Conservation (phyloP, 2,888 invertebrate species). For the Trisateles emortualis region DNA sequence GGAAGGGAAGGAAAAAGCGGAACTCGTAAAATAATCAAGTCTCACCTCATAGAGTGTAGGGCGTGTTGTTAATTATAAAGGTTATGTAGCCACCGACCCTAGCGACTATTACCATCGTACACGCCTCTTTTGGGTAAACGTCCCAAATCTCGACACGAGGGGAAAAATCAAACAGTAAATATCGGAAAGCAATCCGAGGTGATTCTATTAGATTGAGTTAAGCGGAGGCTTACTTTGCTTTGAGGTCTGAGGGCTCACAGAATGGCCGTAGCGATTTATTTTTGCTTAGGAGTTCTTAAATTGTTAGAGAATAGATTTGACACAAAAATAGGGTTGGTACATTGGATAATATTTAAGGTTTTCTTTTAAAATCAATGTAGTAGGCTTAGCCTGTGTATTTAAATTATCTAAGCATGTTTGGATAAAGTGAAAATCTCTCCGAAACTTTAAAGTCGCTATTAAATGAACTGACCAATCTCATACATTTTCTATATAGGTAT, state of each 20-base stretch:
- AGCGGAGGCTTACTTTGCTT: conserved; percentile 67
- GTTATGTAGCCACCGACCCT: conserved; percentile 75
- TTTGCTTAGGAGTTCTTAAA: conserved; percentile 43
- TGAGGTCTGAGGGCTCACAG: conserved; percentile 60
- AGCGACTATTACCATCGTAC: conserved; percentile 73
- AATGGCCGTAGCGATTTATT: conserved; percentile 57
- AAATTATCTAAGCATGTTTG: background rate
- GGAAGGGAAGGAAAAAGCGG: conserved; percentile 44
- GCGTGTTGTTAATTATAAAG: conserved; percentile 76
- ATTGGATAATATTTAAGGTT: background rate
- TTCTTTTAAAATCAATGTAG: background rate
- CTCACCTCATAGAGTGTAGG: conserved; percentile 48
- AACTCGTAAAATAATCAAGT: conserved; percentile 58
- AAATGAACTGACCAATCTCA: too few species aligned
- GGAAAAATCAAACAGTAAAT: conserved; percentile 85
- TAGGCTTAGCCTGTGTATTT: background rate
- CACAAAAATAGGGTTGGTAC: background rate
- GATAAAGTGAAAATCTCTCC: too few species aligned
- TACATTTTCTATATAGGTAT: conserved; percentile 10
- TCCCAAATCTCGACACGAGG: conserved; percentile 78
- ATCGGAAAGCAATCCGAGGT: conserved; percentile 84
- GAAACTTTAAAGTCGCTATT: too few species aligned
- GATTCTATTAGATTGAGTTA: conserved; percentile 84
- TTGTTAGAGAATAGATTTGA: conserved; percentile 6
- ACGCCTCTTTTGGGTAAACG: conserved; percentile 81